Evolutionary conservation across 2,888 invertebrate genomes (phyloP).

Genomic region (Prenolepis imparis): DNA sequence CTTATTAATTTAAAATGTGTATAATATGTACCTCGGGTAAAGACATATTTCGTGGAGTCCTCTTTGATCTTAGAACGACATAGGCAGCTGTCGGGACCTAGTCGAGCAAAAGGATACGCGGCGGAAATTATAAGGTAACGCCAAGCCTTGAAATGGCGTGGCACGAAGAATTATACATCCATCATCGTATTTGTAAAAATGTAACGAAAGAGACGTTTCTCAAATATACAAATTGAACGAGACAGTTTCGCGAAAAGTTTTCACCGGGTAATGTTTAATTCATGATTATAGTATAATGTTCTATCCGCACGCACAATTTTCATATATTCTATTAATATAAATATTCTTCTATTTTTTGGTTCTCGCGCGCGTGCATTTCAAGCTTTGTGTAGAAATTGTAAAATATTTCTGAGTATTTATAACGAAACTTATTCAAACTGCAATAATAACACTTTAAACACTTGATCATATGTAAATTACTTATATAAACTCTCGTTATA

Average conservation of each 20-base stretch:
- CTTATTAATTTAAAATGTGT: slow-evolving; percentile 15
- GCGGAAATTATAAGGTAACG: slow-evolving; percentile 35
- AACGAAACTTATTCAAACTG: neutral
- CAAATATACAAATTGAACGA: neutral
- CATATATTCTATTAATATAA: neutral
- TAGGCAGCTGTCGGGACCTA: neutral
- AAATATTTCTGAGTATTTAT: neutral
- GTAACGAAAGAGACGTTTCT: neutral
- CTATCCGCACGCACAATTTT: too few relatives aligned
- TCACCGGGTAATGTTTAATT: neutral
- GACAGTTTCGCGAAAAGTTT: neutral
- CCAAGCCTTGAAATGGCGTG: neutral
- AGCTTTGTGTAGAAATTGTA: neutral
- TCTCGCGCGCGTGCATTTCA: neutral
- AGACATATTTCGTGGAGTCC: neutral
- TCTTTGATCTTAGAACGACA: slow-evolving; percentile 36
- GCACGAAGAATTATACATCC: neutral
- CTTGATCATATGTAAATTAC: neutral
- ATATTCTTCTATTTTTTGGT: neutral
- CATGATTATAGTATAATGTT: neutral
- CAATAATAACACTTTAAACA: neutral
- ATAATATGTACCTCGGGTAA: neutral
- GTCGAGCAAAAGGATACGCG: slow-evolving; percentile 20
- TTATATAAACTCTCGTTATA: neutral
- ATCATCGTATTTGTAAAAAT: slow-evolving; percentile 29